Conservation (phyloP, 2,113 vertebrate genomes). For the Ailuropoda melanoleuca region DNA sequence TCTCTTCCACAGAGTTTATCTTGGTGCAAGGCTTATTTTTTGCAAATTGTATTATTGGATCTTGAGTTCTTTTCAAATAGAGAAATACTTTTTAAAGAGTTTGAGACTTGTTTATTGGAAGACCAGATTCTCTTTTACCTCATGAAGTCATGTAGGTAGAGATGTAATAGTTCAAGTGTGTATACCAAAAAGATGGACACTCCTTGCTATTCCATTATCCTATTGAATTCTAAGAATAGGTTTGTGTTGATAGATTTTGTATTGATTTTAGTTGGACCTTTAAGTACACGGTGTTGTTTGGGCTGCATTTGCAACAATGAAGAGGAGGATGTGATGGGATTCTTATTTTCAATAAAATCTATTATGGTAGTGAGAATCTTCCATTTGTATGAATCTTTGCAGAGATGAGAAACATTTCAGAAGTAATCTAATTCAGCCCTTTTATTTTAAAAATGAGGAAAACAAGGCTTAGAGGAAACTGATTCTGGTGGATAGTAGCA, state of each 20-base stretch:
- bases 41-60: background rate
- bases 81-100: background rate
- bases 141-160: background rate
- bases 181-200: background rate
- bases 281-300: background rate
- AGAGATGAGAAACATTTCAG: background rate
- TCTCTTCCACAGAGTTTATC: background rate
- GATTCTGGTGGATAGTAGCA: background rate
- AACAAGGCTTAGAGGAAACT: background rate
- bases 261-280: background rate
- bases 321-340: background rate
- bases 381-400: background rate
- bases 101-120: background rate
- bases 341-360: background rate
- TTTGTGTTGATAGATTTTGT: conserved; percentile 10
- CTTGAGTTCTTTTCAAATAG: background rate
- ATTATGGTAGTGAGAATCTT: background rate
- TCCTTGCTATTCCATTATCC: background rate
- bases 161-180: background rate
- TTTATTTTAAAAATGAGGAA: conserved; percentile 43
- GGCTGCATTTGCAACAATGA: conserved; percentile 5
- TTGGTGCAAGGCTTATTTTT: background rate
- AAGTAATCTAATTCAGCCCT: background rate
- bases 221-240: background rate
- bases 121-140: conserved; percentile 3